Evolutionary conservation across 2,888 invertebrate genomes (phyloP), one percentile per base, ranked within the genome.

Genomic region (Oscheius onirici): DNA sequence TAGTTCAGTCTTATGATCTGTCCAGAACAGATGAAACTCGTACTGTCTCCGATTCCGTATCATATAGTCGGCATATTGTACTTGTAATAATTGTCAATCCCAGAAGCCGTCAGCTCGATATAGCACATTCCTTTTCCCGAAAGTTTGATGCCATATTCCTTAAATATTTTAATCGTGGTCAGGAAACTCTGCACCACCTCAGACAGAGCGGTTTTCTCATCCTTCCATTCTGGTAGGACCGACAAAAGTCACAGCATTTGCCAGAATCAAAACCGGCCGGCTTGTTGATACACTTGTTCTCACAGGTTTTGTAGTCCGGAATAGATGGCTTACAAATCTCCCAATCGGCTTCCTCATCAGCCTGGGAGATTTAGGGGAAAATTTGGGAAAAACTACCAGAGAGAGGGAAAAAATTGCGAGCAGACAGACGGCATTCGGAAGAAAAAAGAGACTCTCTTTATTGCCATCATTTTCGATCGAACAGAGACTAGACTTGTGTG

Each of bases 191-290:
- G n/a, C 55, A 55, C 55, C 55, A 55, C 0, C 11, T n/a, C 24
- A 55, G 28, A n/a, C 55, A 55, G 20, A 15, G 20, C 6, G 26
- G n/a, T n/a, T n/a, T 24, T 28, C 28, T 52, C 52, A 52, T 55
- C 34, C 0, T 6, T 34, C 5, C 5, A 3, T 55, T n/a, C 11
- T n/a, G 55, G 28, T 0, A 26, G 6, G 1, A 26, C 2, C 0
- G 3, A 26, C 55, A 55, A 28, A 55, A 55, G n/a, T 55, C 5
- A 26, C 55, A 55, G 11, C 55, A 55, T 26, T 55, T 55, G 3
- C 26, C 55, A 24, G 3, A 15, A 26, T 26, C 28, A 0, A 55
- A 55, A 8, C 5, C 11, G 17, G 20, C 10, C 2, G n/a, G 20
- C 3, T 20, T 20, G 11, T 51, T 2, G 51, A 20, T 17, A 20